Percentiles rank a stretch among this genome's conserved stretches.
Conservation (phyloP, 2,888 invertebrate species). For the Eulithis prunata region DNA sequence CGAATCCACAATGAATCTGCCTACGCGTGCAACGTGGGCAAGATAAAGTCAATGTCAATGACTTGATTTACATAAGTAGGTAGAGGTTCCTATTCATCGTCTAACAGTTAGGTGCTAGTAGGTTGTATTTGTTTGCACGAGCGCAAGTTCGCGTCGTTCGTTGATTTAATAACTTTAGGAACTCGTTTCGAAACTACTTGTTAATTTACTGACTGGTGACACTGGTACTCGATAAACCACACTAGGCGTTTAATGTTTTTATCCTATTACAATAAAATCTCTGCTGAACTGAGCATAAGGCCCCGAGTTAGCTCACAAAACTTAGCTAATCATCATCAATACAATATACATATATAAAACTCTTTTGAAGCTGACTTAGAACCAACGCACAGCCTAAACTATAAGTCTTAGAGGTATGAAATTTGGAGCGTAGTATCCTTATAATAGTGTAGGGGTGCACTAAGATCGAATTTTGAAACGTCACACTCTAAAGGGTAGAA, state of each 20-base stretch:
- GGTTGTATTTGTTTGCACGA: constrained; percentile 22
- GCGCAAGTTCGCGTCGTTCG: constrained; percentile 35
- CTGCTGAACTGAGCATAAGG: too few species aligned
- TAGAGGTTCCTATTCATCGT: constrained; percentile 12
- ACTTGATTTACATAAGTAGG: constrained; percentile 32
- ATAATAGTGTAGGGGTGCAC: too few species aligned
- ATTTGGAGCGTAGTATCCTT: too few species aligned
- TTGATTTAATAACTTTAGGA: background rate
- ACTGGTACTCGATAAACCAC: constrained; percentile 32
- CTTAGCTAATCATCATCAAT: too few species aligned
- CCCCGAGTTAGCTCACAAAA: too few species aligned
- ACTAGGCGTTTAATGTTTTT: constrained; percentile 26
- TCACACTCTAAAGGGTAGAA: too few species aligned
- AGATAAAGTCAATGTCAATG: constrained; percentile 39
- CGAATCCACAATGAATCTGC: constrained; percentile 18
- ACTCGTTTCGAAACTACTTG: constrained; percentile 34
- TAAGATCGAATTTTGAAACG: too few species aligned
- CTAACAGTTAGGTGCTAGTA: constrained; percentile 23
- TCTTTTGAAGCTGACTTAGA: too few species aligned
- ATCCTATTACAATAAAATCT: background rate
- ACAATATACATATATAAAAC: too few species aligned
- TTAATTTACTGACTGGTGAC: constrained; percentile 35
- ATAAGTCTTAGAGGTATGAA: too few species aligned
- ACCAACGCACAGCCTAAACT: too few species aligned
- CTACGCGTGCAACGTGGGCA: constrained; percentile 25